These are phyloP conservation scores for Ametastegia equiseti DNA, from an alignment of 2,888 invertebrate genomes.

Conservation along the genomic window DNA sequence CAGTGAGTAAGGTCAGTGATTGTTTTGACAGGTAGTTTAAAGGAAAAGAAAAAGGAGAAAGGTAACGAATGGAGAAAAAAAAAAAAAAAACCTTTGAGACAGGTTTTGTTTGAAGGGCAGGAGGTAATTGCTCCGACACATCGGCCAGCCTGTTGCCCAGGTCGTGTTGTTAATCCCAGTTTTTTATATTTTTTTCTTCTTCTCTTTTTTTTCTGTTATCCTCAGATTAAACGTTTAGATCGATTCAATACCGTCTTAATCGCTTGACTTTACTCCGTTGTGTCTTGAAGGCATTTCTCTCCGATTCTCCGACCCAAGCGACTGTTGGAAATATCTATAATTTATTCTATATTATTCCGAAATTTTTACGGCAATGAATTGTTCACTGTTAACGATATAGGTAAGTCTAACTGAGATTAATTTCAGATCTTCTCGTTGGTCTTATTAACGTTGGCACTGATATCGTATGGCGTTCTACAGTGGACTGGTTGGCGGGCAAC, in stretches of 20 bases:
- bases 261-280: not conserved
- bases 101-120: not conserved
- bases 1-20: constrained; percentile 33
- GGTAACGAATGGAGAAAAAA: not conserved
- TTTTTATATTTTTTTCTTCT: not conserved
- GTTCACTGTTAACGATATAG: too few relatives aligned
- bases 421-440: constrained; percentile 76
- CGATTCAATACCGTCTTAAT: not conserved
- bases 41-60: not conserved
- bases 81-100: not conserved
- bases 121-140: not conserved
- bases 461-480: constrained; percentile 76
- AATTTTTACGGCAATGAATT: too few relatives aligned
- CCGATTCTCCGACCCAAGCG: too few relatives aligned
- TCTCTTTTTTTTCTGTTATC: too few relatives aligned
- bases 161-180: not conserved
- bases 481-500: constrained; percentile 76
- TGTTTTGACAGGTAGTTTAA: constrained; percentile 24
- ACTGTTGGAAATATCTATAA: too few relatives aligned
- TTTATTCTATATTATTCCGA: too few relatives aligned
- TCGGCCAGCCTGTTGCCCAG: not conserved
- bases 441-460: constrained; percentile 76
- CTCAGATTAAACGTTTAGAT: not conserved
- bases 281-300: too few relatives aligned
- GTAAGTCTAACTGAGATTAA: not conserved